phyloP scores from a whole-genome alignment of 2,797 vertebrate genomes.

The Eidolon dupreanum region DNA sequence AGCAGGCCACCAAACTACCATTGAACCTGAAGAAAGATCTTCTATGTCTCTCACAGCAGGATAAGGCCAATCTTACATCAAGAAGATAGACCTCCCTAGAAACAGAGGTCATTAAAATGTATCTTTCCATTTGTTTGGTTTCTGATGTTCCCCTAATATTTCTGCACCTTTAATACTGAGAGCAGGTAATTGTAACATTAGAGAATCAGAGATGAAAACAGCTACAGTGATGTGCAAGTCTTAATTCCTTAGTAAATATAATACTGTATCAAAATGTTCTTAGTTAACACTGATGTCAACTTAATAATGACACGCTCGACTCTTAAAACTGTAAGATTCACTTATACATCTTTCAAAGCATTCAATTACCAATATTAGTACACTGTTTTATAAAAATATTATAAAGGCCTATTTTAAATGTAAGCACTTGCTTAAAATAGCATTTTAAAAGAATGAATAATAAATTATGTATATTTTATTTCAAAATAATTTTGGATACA shows the following conservation, averaged over 20 bases:
- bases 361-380: not conserved
- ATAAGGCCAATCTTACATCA: not conserved
- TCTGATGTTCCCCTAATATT: not conserved
- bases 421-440: not conserved
- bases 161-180: not conserved
- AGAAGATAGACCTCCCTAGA: not conserved
- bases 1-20: conserved; percentile 29
- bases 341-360: not conserved
- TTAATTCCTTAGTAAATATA: not conserved
- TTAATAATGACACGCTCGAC: not conserved
- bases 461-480: not conserved
- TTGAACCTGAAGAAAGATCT: conserved; percentile 46
- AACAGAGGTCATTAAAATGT: not conserved
- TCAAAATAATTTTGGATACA: not conserved
- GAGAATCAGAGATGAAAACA: not conserved
- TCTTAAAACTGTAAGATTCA: not conserved
- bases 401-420: not conserved
- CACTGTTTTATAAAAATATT: not conserved
- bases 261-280: not conserved
- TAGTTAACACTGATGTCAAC: not conserved
- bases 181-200: not conserved
- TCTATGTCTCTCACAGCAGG: not conserved
- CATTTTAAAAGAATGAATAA: not conserved
- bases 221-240: not conserved
- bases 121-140: conserved; percentile 16